phyloP scores from a whole-genome alignment of 1,140 invertebrate species.

The Pygmarrhopalites habei region DNA sequence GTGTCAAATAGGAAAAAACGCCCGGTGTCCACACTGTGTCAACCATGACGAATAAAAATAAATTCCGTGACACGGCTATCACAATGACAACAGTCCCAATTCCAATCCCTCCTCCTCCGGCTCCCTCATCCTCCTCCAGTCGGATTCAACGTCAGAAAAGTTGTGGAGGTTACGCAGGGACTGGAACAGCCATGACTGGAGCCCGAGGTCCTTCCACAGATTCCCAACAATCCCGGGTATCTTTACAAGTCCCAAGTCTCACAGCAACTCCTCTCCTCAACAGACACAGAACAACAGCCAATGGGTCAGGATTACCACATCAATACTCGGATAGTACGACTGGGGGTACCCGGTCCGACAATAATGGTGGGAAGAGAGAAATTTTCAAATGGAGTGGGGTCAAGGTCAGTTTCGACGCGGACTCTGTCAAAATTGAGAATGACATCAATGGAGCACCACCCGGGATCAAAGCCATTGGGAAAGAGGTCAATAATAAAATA shows the following conservation, averaged over 20 bases:
- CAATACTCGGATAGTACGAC: conserved; percentile 30
- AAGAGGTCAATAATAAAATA: too few relatives aligned
- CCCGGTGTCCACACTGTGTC: too few relatives aligned
- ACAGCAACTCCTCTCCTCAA: conserved; percentile 26
- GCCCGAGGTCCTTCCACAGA: conserved; percentile 33
- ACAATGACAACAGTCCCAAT: too few relatives aligned
- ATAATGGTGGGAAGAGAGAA: conserved; percentile 22
- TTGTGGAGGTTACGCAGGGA: conserved; percentile 19
- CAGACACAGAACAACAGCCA: conserved; percentile 7
- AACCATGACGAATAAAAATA: too few relatives aligned
- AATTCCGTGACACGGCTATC: too few relatives aligned
- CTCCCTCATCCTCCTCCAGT: too few relatives aligned
- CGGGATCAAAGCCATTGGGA: conserved; percentile 38
- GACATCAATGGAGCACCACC: conserved; percentile 39
- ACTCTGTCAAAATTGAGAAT: conserved; percentile 40
- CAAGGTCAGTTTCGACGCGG: conserved; percentile 39
- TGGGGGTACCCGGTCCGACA: conserved; percentile 22
- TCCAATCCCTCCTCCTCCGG: too few relatives aligned
- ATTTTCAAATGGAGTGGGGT: conserved; percentile 40
- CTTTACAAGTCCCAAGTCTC: conserved; percentile 22
- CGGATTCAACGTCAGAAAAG: conserved; percentile 32
- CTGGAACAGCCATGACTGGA: neutral
- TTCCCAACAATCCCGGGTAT: conserved; percentile 24
- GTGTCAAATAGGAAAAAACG: too few relatives aligned
- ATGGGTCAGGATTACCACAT: conserved; percentile 1